Evolutionary conservation across 2,113 vertebrate species (phyloP).

Genomic region (Gavialis gangeticus): DNA sequence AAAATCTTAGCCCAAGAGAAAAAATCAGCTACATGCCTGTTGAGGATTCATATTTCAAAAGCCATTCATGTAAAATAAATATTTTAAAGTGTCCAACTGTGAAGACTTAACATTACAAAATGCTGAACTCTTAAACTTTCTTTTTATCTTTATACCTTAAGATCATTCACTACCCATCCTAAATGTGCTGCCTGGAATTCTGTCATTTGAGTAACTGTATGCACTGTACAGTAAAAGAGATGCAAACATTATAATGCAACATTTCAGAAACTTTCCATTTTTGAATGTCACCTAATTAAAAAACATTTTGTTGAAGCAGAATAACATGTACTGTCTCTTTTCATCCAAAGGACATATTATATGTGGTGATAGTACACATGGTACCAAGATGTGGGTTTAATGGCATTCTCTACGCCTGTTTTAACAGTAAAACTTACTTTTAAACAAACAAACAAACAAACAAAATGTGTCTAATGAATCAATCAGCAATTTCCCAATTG

Average conservation of each 20-base stretch:
- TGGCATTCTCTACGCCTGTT: background rate
- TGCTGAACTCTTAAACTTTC: background rate
- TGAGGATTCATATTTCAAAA: background rate
- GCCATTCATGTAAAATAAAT: background rate
- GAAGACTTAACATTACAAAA: background rate
- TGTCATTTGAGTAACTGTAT: background rate
- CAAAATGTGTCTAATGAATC: background rate
- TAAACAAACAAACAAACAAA: background rate
- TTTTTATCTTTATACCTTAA: background rate
- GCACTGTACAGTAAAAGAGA: background rate
- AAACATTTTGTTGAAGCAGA: background rate
- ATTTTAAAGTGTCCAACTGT: background rate
- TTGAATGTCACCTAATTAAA: background rate
- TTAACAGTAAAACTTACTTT: background rate
- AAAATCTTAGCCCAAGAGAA: background rate
- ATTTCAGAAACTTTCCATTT: background rate
- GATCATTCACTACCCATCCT: background rate
- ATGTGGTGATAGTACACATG: background rate
- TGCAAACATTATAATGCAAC: background rate
- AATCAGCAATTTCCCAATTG: background rate
- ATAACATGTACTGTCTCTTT: background rate
- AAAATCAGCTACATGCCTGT: background rate
- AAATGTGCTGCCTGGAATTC: background rate
- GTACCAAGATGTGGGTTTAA: background rate
- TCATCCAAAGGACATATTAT: background rate